Conservation (phyloP, 2,113 vertebrate genomes). For the cat (Felis catus) region F.catus_Fca126_mat1.0 CM031416.1:116253001-116253500, state of each 20-base stretch:
- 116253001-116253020: neutral
- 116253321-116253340: conserved; percentile 23
- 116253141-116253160: neutral
- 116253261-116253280: neutral
- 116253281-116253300: neutral
- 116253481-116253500: neutral
- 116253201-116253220: neutral
- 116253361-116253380: neutral
- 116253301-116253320: neutral
- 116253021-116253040: neutral
- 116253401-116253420: neutral
- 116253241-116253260: neutral
- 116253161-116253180: neutral
- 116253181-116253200: neutral
- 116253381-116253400: neutral
- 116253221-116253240: neutral
- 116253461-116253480: neutral
- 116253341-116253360: neutral
- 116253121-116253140: neutral
- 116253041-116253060: neutral
- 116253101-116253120: neutral
- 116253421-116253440: neutral
- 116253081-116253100: neutral
- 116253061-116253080: neutral
- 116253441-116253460: neutral